These are phyloP conservation scores for Anoplophora glabripennis DNA, from an alignment of 1,140 invertebrate genomes.

Conservation along the genomic window DNA sequence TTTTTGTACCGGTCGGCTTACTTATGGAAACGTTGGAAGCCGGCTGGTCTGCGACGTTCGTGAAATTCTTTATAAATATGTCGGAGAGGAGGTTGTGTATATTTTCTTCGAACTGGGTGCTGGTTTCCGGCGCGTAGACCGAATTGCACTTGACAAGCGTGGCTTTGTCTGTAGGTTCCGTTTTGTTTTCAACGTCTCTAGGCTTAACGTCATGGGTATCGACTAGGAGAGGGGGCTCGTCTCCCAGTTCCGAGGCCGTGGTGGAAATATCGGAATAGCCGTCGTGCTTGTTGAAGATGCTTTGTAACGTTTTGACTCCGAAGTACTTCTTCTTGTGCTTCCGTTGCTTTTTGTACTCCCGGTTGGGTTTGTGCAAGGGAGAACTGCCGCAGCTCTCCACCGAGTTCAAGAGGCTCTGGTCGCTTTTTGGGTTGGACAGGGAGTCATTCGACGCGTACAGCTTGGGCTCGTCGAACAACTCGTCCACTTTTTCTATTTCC, in stretches of 20 bases:
- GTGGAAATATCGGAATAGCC: constrained; percentile 49
- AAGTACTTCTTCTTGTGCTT: constrained; percentile 48
- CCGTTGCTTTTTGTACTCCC: constrained; percentile 45
- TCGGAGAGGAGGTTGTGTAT: constrained; percentile 47
- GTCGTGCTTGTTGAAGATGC: constrained; percentile 48
- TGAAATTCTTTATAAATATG: constrained; percentile 44
- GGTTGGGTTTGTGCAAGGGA: constrained; percentile 39
- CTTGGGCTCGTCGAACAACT: constrained; percentile 19
- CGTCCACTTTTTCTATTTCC: constrained; percentile 14
- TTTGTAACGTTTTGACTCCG: constrained; percentile 50
- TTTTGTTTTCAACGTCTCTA: constrained; percentile 11
- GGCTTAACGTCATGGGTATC: constrained; percentile 7
- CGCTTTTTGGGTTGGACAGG: constrained; percentile 45
- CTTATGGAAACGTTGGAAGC: constrained; percentile 18
- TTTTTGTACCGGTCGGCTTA: constrained; percentile 41
- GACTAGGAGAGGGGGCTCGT: constrained; percentile 22
- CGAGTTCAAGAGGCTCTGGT: constrained; percentile 46
- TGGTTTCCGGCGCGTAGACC: constrained; percentile 38
- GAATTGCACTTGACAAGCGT: constrained; percentile 10
- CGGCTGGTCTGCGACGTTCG: constrained; percentile 19
- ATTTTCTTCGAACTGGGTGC: constrained; percentile 47
- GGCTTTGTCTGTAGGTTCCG: neutral
- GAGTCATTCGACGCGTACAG: constrained; percentile 42
- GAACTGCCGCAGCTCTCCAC: constrained; percentile 45
- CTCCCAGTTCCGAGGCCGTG: constrained; percentile 44